These are phyloP conservation scores for Dicycla oo DNA, from an alignment of 2,888 invertebrate species.

Conservation along the genomic window DNA sequence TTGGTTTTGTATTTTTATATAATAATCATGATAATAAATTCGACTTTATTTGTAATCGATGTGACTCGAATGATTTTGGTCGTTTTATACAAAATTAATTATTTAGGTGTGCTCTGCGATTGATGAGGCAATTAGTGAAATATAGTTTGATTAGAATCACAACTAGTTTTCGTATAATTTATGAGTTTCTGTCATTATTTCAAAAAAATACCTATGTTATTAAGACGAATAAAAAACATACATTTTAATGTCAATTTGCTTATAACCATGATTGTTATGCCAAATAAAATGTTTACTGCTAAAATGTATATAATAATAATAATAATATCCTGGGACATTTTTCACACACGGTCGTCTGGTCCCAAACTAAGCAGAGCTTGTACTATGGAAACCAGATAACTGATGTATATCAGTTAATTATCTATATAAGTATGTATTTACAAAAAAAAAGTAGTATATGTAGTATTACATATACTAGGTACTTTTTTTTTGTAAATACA, in stretches of 20 bases:
- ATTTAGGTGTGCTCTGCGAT: slow-evolving; percentile 47
- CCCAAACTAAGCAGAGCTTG: too few relatives aligned
- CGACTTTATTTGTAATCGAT: slow-evolving; percentile 38
- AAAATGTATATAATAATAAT: neutral
- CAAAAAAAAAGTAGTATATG: too few relatives aligned
- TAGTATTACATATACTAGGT: too few relatives aligned
- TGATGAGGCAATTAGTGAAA: slow-evolving; percentile 61
- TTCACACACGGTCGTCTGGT: too few relatives aligned
- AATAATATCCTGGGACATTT: too few relatives aligned
- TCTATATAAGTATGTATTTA: too few relatives aligned
- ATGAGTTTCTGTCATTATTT: slow-evolving; percentile 23
- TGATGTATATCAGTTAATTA: too few relatives aligned
- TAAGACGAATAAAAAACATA: neutral
- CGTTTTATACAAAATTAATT: slow-evolving; percentile 24
- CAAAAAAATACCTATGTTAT: neutral
- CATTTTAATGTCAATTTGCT: neutral
- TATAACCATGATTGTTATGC: neutral
- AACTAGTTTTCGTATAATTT: slow-evolving; percentile 55
- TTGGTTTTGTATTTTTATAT: too few relatives aligned
- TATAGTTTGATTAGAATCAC: slow-evolving; percentile 46
- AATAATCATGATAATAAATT: slow-evolving; percentile 14
- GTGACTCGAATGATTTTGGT: slow-evolving; percentile 19
- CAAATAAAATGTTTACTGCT: slow-evolving; percentile 24
- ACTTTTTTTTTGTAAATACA: too few relatives aligned
- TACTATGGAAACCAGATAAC: too few relatives aligned